Base-by-base conservation (phyloP, 2,888 invertebrate genomes). In the Schrankia costaestrigalis region DNA sequence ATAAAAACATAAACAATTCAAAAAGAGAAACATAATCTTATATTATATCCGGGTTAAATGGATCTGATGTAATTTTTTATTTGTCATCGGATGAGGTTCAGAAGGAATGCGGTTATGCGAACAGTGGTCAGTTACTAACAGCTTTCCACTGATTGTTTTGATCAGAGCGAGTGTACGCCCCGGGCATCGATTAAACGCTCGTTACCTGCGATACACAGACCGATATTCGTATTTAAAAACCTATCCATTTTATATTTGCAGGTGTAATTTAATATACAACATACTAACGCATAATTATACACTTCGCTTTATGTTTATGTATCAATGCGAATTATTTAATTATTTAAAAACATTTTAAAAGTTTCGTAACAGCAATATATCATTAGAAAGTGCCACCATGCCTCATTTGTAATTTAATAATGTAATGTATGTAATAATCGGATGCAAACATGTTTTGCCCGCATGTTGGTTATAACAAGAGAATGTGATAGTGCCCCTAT, bases 401-500 rank as follows among this genome's bases (percentile, higher is more conserved):
- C 51, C 44, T 61, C 46, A 50, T 55, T 50, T 53, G 36, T 42
- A 42, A 23, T 26, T 12, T 56, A 43, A 53, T 48, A 57, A 53
- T 51, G 52, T 60, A 46, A 62, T 62, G 44, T 46, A 54, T 47
- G 52, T 59, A 63, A 64, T 62, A 61, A 70, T 61, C 53, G 39
- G 54, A 21, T 21, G n/a, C 6, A 57, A 65, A 65, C 52, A 31
- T 59, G 67, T 50, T 46, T 41, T 50, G 36, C 84, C 82, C 82
- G 78, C 68, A 81, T 78, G 54, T 40, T 55, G 32, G 34, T 35
- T 45, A 49, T 64, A 72, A 71, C 67, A 44, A 71, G 63, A 55
- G 42, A 38, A 8, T 18, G 26, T 41, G 78, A 84, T 84, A 81
- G 57, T 17, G 64, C 85, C 85, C 85, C 66, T 63, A 84, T 82